These are phyloP conservation scores for Phocides pigmalion DNA, from an alignment of 1,140 invertebrate species.

Conservation along the genomic window DNA sequence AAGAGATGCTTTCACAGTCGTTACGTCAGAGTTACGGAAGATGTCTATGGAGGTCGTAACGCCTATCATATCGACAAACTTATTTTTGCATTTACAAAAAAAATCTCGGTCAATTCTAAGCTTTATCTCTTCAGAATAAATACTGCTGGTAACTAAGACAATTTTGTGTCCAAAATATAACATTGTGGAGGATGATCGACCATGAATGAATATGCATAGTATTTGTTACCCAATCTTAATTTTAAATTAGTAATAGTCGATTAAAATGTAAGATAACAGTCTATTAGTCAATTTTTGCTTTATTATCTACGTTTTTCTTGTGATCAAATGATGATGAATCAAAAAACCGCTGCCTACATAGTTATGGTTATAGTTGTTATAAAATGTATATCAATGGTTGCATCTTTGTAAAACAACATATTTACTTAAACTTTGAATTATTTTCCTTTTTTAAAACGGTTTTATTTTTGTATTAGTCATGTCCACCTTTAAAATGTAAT, in stretches of 20 bases:
- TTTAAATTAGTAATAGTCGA: not conserved
- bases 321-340: too few species aligned
- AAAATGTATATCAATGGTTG: too few species aligned
- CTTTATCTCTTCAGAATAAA: slow-evolving; percentile 24
- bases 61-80: slow-evolving; percentile 27
- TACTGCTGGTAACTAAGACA: not conserved
- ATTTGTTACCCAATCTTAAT: not conserved
- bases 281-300: too few species aligned
- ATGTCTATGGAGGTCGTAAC: slow-evolving; percentile 31
- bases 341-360: too few species aligned
- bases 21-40: slow-evolving; percentile 54
- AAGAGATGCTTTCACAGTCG: slow-evolving; percentile 50
- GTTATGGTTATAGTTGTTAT: too few species aligned
- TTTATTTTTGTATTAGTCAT: too few species aligned
- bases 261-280: not conserved
- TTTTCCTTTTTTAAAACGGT: too few species aligned
- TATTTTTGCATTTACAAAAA: slow-evolving; percentile 29
- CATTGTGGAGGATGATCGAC: not conserved
- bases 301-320: too few species aligned
- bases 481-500: too few species aligned
- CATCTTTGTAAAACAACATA: too few species aligned
- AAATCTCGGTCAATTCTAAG: slow-evolving; percentile 7
- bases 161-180: not conserved
- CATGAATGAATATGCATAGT: not conserved
- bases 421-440: too few species aligned